Evolutionary conservation across 2,888 invertebrate genomes (phyloP).

Genomic region (Melieria picta): DNA sequence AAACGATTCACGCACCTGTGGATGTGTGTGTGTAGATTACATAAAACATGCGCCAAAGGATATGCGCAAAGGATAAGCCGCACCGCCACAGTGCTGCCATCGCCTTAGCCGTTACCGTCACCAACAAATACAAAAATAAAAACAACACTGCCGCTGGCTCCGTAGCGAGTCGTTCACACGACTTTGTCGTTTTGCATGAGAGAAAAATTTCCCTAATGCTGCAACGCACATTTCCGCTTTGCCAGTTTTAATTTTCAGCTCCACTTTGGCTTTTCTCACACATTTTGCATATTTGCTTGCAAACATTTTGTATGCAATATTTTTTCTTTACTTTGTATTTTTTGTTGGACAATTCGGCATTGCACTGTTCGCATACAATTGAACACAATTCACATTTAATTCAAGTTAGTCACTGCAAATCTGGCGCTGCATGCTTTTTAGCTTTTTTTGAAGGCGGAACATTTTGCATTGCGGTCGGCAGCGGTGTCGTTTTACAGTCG

Average conservation of each 20-base stretch:
- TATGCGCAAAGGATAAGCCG: not conserved
- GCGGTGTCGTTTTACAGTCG: too few species aligned
- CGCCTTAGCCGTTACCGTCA: not conserved
- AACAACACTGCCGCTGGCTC: not conserved
- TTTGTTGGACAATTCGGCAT: too few species aligned
- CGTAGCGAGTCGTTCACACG: too few species aligned
- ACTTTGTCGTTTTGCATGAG: not conserved
- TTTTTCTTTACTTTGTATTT: too few species aligned
- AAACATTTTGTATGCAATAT: too few species aligned
- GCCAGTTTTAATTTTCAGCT: slow-evolving; percentile 25
- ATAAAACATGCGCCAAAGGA: not conserved
- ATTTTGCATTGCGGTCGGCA: too few species aligned
- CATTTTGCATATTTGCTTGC: too few species aligned
- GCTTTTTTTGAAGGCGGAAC: too few species aligned
- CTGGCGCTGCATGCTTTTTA: too few species aligned
- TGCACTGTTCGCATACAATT: too few species aligned
- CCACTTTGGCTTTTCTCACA: not conserved
- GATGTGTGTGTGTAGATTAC: not conserved
- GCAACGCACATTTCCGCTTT: slow-evolving; percentile 30
- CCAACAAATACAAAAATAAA: not conserved
- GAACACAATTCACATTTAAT: too few species aligned
- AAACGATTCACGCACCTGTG: not conserved
- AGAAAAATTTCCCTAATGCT: slow-evolving; percentile 22
- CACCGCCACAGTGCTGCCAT: not conserved
- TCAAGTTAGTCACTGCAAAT: too few species aligned